phyloP scores from a whole-genome alignment of 2,888 invertebrate species.

The Leptura quadrifasciata region DNA sequence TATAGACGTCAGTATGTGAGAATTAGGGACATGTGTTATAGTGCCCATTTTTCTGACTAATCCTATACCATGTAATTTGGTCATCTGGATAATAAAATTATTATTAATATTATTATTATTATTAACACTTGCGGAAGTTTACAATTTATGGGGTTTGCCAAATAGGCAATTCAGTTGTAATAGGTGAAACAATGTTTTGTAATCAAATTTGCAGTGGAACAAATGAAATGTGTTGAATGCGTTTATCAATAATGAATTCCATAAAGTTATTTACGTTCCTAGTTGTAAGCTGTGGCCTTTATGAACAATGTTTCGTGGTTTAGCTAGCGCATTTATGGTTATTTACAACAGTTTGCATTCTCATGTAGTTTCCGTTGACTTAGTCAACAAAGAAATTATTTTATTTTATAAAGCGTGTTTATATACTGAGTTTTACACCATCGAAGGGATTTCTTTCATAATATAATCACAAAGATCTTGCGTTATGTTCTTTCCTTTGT shows the following conservation, averaged over 20 bases:
- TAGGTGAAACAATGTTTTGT: constrained; percentile 20
- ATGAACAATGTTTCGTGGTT: constrained; percentile 62
- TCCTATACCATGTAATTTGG: no score
- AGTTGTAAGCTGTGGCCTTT: constrained; percentile 57
- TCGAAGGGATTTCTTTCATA: constrained; percentile 50
- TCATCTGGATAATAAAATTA: no score
- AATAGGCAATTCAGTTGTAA: not conserved
- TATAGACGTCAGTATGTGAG: no score
- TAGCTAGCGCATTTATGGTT: constrained; percentile 63
- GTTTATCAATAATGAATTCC: constrained; percentile 60
- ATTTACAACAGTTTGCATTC: constrained; percentile 64
- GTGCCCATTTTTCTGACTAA: no score
- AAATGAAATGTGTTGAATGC: constrained; percentile 40
- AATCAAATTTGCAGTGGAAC: constrained; percentile 14
- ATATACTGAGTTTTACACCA: constrained; percentile 47
- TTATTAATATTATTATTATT: no score
- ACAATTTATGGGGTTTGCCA: not conserved
- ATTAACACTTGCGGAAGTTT: no score
- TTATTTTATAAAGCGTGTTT: constrained; percentile 50
- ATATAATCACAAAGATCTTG: constrained; percentile 28
- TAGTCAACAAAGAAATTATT: constrained; percentile 61
- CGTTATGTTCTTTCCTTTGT: constrained; percentile 31
- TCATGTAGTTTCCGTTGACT: constrained; percentile 64
- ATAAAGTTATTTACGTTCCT: constrained; percentile 57
- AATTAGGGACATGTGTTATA: no score